Evolutionary conservation across 2,113 vertebrate species (phyloP).

Genomic region (Antennarius striatus): DNA sequence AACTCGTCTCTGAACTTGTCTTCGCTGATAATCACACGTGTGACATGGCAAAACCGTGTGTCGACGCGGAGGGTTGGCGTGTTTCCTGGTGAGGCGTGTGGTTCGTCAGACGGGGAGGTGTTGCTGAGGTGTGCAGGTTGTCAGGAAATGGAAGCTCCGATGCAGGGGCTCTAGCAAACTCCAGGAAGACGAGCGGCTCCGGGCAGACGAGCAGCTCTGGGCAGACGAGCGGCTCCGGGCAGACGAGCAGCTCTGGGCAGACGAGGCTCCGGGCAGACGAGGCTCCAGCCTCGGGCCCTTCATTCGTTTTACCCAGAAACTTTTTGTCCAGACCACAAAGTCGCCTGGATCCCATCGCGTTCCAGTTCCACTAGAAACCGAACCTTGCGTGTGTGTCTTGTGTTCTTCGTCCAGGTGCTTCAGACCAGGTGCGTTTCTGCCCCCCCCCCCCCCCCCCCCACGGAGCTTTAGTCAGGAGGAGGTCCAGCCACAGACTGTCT

Average conservation of each 20-base stretch:
- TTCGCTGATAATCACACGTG: slow-evolving; percentile 5
- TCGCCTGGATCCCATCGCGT: background rate
- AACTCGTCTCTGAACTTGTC: background rate
- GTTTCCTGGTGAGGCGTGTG: slow-evolving; percentile 32
- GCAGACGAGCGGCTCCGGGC: background rate
- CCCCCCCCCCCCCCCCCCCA: slow-evolving; percentile 48
- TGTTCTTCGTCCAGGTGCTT: slow-evolving; percentile 48
- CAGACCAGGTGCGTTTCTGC: slow-evolving; percentile 36
- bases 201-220: slow-evolving; percentile 13
- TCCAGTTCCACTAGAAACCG: too few species aligned
- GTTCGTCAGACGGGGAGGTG: slow-evolving; percentile 45
- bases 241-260: too few species aligned
- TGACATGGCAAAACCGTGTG: background rate
- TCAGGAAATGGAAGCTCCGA: slow-evolving; percentile 41
- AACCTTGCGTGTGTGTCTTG: background rate
- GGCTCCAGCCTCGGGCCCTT: slow-evolving; percentile 43
- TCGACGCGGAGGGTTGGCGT: slow-evolving; percentile 10
- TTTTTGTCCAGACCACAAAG: background rate
- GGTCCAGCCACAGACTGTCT: slow-evolving; percentile 47
- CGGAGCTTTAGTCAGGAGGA: slow-evolving; percentile 40
- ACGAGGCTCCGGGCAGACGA: too few species aligned
- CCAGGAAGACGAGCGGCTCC: slow-evolving; percentile 24
- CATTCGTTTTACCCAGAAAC: slow-evolving; percentile 14
- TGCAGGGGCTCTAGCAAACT: slow-evolving; percentile 40
- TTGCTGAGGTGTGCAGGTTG: slow-evolving; percentile 47